Conservation (phyloP, 2,113 vertebrate species). For the Camelus dromedarius region DNA sequence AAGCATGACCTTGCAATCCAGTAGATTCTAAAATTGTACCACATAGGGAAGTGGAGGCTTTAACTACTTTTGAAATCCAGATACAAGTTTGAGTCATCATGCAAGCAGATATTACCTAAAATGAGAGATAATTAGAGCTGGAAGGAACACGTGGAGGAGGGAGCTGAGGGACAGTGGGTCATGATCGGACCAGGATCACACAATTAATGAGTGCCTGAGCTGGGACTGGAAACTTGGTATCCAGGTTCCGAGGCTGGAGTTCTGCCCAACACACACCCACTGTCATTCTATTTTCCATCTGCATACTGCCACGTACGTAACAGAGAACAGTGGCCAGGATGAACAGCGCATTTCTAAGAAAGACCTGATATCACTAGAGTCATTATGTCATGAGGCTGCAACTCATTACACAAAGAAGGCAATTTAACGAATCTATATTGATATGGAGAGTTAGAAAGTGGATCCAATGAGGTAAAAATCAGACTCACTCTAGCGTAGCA, state of each 20-base stretch:
- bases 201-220: background rate
- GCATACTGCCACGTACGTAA: background rate
- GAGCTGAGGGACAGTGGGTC: background rate
- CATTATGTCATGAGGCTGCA: background rate
- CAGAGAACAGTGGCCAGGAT: background rate
- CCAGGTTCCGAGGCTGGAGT: background rate
- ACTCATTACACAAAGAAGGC: background rate
- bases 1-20: slow-evolving; percentile 1
- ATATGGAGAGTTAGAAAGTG: background rate
- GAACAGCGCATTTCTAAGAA: slow-evolving; percentile 31
- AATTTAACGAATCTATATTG: background rate
- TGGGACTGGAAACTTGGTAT: background rate
- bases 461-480: background rate
- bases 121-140: background rate
- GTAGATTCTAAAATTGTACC: slow-evolving; percentile 46
- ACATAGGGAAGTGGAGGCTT: background rate
- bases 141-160: background rate
- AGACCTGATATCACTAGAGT: background rate
- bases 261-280: slow-evolving; percentile 27
- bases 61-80: slow-evolving; percentile 14
- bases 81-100: background rate
- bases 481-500: background rate
- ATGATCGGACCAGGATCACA: background rate
- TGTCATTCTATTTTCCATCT: slow-evolving; percentile 25
- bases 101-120: background rate